Evolutionary conservation across 2,888 invertebrate genomes (phyloP).

Genomic region (Netelia inedita): DNA sequence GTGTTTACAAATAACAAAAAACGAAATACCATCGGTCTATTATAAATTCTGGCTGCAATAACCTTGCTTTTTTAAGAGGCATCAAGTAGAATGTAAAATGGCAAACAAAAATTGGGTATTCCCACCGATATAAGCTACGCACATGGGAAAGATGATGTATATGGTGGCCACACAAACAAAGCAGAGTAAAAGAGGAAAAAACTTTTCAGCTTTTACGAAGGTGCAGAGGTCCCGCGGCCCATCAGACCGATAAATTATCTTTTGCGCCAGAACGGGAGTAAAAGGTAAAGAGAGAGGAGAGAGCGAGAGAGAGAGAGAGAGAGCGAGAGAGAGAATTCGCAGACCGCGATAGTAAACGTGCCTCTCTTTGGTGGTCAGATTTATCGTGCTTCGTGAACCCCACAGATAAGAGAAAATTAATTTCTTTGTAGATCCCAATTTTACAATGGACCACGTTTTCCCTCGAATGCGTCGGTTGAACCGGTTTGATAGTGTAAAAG

Average conservation of each 20-base stretch:
- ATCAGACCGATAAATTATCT: slow-evolving; percentile 61
- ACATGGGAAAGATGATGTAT: neutral
- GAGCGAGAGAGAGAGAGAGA: slow-evolving; percentile 29
- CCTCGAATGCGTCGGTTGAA: slow-evolving; percentile 28
- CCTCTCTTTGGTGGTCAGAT: slow-evolving; percentile 54
- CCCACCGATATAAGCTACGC: neutral
- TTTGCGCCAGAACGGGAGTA: slow-evolving; percentile 17
- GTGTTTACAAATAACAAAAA: neutral
- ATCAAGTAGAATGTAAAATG: neutral
- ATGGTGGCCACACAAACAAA: neutral
- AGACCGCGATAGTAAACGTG: slow-evolving; percentile 14
- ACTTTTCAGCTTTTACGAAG: slow-evolving; percentile 11
- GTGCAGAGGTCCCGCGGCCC: slow-evolving; percentile 50
- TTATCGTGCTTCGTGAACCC: slow-evolving; percentile 63
- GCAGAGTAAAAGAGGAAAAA: neutral
- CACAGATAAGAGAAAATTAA: slow-evolving; percentile 67
- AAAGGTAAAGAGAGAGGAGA: neutral
- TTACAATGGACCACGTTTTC: slow-evolving; percentile 56
- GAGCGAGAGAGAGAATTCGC: slow-evolving; percentile 16
- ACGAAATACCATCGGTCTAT: too few relatives aligned
- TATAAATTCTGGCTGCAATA: neutral
- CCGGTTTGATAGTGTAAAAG: neutral
- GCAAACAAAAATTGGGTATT: neutral
- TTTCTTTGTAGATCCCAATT: slow-evolving; percentile 66
- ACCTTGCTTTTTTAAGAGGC: neutral